A percentile compares a stretch with the other conserved stretches of the same genome.
Conservation (phyloP, 2,113 vertebrate genomes). For the Archilochus colubris region DNA sequence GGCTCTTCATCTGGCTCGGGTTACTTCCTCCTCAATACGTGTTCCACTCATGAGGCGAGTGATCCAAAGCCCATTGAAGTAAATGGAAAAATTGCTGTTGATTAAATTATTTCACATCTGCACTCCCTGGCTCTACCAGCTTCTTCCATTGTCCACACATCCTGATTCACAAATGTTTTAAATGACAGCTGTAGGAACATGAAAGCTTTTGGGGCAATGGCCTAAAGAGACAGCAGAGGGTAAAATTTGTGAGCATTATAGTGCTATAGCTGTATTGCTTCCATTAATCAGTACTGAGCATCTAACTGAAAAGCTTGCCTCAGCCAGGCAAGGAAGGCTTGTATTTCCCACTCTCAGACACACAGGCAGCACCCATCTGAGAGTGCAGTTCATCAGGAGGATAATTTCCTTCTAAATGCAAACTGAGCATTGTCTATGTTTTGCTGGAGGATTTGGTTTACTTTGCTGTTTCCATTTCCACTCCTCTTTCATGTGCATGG, state of each 20-base stretch:
- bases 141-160: constrained; percentile 68
- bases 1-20: constrained; percentile 66
- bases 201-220: constrained; percentile 67
- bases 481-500: neutral
- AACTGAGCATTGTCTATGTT: neutral
- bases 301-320: constrained; percentile 53
- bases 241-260: constrained; percentile 63
- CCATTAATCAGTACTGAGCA: constrained; percentile 46
- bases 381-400: neutral
- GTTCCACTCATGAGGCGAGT: constrained; percentile 58
- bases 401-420: constrained; percentile 26
- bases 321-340: constrained; percentile 24
- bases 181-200: constrained; percentile 69
- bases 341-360: neutral
- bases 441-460: neutral
- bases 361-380: neutral
- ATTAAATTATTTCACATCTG: constrained; percentile 72
- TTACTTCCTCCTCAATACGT: constrained; percentile 66
- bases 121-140: constrained; percentile 65
- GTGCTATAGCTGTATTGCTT: constrained; percentile 49
- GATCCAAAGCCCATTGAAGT: constrained; percentile 71
- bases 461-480: neutral
- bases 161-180: constrained; percentile 70
- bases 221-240: constrained; percentile 66
- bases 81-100: constrained; percentile 68